phyloP scores from a whole-genome alignment of 2,888 invertebrate species.

The Pollenia griseotomentosa region DNA sequence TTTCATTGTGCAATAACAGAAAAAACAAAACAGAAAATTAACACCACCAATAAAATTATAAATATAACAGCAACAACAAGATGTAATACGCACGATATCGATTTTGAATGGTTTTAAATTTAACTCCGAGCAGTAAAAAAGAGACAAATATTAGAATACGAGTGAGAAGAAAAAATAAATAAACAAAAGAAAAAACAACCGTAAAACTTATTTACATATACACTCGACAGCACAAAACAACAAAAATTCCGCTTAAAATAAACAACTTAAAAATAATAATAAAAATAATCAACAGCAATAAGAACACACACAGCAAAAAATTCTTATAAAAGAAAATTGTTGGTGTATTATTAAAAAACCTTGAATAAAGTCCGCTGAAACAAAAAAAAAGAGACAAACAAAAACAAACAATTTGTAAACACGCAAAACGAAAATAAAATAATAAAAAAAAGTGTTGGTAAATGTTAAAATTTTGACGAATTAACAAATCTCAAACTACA shows the following conservation, averaged over 20 bases:
- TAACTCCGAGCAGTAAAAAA: constrained; percentile 43
- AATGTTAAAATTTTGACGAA: constrained; percentile 39
- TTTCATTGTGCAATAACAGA: constrained; percentile 61
- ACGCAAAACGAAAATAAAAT: constrained; percentile 44
- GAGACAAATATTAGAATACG: constrained; percentile 38
- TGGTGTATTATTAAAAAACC: constrained; percentile 56
- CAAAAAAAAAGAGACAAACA: constrained; percentile 48
- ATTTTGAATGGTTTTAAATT: constrained; percentile 61
- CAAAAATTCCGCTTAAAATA: constrained; percentile 59
- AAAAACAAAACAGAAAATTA: constrained; percentile 53
- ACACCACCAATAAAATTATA: constrained; percentile 58
- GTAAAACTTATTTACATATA: constrained; percentile 63
- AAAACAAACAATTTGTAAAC: constrained; percentile 60
- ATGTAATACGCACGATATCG: constrained; percentile 58
- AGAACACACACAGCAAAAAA: constrained; percentile 4
- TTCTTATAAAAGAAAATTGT: constrained; percentile 46
- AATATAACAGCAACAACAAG: constrained; percentile 44
- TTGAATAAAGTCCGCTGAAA: constrained; percentile 69
- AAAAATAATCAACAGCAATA: constrained; percentile 7
- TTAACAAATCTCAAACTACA: background rate
- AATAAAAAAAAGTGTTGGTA: constrained; percentile 60
- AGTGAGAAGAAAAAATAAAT: constrained; percentile 25
- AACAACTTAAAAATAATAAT: constrained; percentile 43
- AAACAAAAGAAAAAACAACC: constrained; percentile 53
- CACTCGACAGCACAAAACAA: constrained; percentile 51